Evolutionary conservation across 2,113 vertebrate species (phyloP).

Genomic region (Alethe diademata): DNA sequence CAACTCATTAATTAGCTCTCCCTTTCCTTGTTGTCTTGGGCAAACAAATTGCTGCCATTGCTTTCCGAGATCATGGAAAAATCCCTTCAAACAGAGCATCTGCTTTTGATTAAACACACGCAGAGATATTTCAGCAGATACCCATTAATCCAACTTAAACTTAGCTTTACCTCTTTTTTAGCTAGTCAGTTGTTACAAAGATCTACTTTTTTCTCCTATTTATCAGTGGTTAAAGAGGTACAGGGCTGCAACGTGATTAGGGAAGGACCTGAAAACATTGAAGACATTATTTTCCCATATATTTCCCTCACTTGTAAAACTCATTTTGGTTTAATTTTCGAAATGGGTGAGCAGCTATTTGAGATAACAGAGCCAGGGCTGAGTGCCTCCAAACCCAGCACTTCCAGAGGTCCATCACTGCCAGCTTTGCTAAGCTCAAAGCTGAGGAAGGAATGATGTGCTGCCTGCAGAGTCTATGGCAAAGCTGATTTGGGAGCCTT

Average conservation of each 20-base stretch:
- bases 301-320: not conserved
- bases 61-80: not conserved
- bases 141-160: constrained; percentile 11
- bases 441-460: not conserved
- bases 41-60: not conserved
- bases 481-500: not conserved
- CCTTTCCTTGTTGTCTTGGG: not conserved
- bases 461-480: not conserved
- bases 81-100: not conserved
- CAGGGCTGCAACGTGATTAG: too few species aligned
- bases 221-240: not conserved
- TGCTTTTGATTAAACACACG: constrained; percentile 43
- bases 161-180: not conserved
- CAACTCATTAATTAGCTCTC: not conserved
- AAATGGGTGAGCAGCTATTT: not conserved
- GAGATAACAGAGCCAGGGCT: not conserved
- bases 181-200: not conserved
- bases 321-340: not conserved
- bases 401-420: not conserved
- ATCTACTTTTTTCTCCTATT: not conserved
- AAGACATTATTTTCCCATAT: not conserved
- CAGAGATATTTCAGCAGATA: not conserved
- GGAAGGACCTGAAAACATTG: not conserved
- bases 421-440: not conserved
- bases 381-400: not conserved